These are phyloP conservation scores for Monochamus saltuarius DNA, from an alignment of 1,140 invertebrate species.

Conservation along the genomic window DNA sequence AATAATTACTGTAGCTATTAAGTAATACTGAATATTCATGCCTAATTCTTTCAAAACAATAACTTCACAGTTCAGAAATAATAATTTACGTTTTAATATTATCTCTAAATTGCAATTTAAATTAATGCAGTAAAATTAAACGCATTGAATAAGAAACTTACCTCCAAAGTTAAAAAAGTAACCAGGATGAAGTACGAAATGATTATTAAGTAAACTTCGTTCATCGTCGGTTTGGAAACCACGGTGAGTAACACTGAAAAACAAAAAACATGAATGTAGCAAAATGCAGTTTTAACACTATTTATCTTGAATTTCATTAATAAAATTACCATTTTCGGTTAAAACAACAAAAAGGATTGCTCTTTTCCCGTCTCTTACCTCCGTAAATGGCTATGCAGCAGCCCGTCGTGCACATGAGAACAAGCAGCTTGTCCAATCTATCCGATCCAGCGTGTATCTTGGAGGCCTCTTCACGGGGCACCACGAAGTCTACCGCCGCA, in stretches of 20 bases:
- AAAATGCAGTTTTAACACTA: not conserved
- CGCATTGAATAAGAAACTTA: too few species aligned
- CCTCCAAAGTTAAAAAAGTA: slow-evolving; percentile 62
- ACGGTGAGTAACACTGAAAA: slow-evolving; percentile 70
- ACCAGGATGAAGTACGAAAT: slow-evolving; percentile 78
- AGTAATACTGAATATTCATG: too few species aligned
- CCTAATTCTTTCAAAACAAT: too few species aligned
- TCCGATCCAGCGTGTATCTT: slow-evolving; percentile 24
- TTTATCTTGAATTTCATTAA: not conserved
- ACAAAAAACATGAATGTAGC: slow-evolving; percentile 28
- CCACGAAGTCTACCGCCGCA: slow-evolving; percentile 40
- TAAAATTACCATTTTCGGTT: too few species aligned
- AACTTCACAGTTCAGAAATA: too few species aligned
- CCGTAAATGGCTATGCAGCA: slow-evolving; percentile 49
- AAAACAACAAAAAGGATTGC: not conserved
- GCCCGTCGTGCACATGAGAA: slow-evolving; percentile 46
- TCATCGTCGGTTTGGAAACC: slow-evolving; percentile 78
- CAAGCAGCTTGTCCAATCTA: slow-evolving; percentile 40
- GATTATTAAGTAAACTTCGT: slow-evolving; percentile 81
- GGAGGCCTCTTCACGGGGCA: slow-evolving; percentile 25
- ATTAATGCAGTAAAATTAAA: too few species aligned
- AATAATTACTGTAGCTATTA: too few species aligned
- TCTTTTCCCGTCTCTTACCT: slow-evolving; percentile 32
- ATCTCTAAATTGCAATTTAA: too few species aligned
- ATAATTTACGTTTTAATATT: too few species aligned